Evolutionary conservation across 2,113 vertebrate genomes (phyloP), one percentile per base, ranked within the genome.

Genomic region (Notothenia rossii): DNA sequence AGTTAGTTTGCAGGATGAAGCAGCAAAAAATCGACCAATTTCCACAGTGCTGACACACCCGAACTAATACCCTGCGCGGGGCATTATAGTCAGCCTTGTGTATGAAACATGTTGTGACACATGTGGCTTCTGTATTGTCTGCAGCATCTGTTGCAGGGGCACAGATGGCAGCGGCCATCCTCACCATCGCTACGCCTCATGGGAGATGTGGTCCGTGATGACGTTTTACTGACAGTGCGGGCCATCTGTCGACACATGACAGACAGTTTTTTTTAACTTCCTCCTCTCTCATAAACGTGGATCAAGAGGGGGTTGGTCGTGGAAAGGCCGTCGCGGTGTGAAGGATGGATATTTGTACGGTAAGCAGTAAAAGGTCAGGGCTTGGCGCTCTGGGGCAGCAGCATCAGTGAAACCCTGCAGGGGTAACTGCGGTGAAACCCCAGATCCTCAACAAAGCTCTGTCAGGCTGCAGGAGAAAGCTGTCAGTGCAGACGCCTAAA

Each of bases 391-490:
- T 51, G 77, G 29, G 5, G 79, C 76, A 36, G 75, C 71, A 78
- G 72, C 77, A 70, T 68, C 64, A 85, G 72, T 62, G 75, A 86
- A 73, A 86, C 85, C 83, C 77, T 22, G 77, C 33, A 83, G 77
- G 84, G n/a, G 68, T 84, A 55, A 29, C 78, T 74, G 75, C 5
- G 54, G 78, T 62, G 75, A 86, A 86, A 80, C 72, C 80, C 60
- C 12, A 77, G 80, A 89, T 87, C 84, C 67, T 85, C 74, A 67
- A 73, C 89, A 86, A 66, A 86, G 87, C 71, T 72, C 55, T 73
- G 88, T 90, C 87, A 91, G 86, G 59, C 85, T 81, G 81, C 82
- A 66, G 89, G 87, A 90, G 83, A 84, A 73, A 86, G 80, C 88
- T 90, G 88, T 91, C 90, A 89, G 80, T 29, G 76, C 79, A 74